phyloP scores from a whole-genome alignment of 2,888 invertebrate genomes.

The Acronicta alni region DNA sequence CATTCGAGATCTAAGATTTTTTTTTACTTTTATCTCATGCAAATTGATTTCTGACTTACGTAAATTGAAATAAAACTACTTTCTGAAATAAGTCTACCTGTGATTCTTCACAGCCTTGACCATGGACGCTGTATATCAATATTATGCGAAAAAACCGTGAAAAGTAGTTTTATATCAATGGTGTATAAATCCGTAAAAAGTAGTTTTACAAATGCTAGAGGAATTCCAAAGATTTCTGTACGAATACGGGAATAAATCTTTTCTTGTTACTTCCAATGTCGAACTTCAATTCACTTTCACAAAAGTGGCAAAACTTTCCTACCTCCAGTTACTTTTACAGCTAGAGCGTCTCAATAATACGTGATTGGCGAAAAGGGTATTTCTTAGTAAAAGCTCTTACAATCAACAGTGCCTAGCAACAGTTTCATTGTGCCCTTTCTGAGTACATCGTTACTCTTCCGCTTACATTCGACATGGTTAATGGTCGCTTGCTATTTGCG shows the following conservation, averaged over 20 bases:
- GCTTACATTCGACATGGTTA: constrained; percentile 20
- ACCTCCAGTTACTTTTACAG: constrained; percentile 20
- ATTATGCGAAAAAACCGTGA: too few species aligned
- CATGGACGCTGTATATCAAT: too few species aligned
- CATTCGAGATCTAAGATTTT: too few species aligned
- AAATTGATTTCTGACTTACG: too few species aligned
- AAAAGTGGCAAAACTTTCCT: constrained; percentile 18
- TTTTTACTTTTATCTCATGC: too few species aligned
- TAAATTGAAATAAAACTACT: too few species aligned
- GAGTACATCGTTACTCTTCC: constrained; percentile 26
- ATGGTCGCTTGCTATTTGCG: constrained; percentile 18
- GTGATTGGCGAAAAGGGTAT: constrained; percentile 40
- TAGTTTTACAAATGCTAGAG: too few species aligned
- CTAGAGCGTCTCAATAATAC: constrained; percentile 21
- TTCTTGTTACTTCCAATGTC: constrained; percentile 11
- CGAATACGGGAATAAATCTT: constrained; percentile 6
- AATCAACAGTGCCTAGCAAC: constrained; percentile 29
- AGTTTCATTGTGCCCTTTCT: constrained; percentile 31
- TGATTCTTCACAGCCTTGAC: too few species aligned
- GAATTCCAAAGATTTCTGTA: not conserved
- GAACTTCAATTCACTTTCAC: constrained; percentile 2
- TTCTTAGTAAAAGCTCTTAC: constrained; percentile 37
- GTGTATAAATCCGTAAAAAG: too few species aligned
- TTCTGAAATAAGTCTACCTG: too few species aligned
- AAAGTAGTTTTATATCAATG: too few species aligned